Evolutionary conservation across 2,888 invertebrate species (phyloP).

Genomic region (Branchellion lobata): DNA sequence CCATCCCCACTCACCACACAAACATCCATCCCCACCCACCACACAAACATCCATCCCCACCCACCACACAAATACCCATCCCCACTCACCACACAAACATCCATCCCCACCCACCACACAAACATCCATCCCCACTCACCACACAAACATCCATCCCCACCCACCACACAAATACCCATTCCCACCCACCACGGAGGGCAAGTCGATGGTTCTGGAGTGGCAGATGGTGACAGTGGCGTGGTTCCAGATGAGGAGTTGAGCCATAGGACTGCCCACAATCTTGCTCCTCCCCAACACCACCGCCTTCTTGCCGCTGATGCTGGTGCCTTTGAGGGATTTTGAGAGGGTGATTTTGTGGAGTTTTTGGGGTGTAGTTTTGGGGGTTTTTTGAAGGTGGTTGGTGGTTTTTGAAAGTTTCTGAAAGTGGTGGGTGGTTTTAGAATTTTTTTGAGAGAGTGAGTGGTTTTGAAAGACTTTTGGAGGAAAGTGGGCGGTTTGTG

Average conservation of each 20-base stretch:
- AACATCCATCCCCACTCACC: background rate
- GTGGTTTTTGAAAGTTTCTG: background rate
- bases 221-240: conserved; percentile 95
- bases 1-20: too few species aligned
- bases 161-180: conserved; percentile 49
- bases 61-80: too few species aligned
- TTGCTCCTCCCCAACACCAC: conserved; percentile 95
- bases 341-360: too few species aligned
- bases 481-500: too few species aligned
- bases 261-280: conserved; percentile 93
- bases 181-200: conserved; percentile 62
- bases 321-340: conserved; percentile 63
- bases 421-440: background rate
- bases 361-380: too few species aligned
- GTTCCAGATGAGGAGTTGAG: conserved; percentile 91
- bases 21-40: too few species aligned
- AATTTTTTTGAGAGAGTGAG: background rate
- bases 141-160: background rate
- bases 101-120: background rate
- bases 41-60: too few species aligned
- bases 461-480: background rate
- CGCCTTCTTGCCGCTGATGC: conserved; percentile 78
- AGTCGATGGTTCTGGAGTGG: conserved; percentile 86
- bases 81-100: too few species aligned
- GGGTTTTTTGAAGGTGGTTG: too few species aligned